phyloP scores from a whole-genome alignment of 2,113 vertebrate genomes.

The Marcusenius ussheri region DNA sequence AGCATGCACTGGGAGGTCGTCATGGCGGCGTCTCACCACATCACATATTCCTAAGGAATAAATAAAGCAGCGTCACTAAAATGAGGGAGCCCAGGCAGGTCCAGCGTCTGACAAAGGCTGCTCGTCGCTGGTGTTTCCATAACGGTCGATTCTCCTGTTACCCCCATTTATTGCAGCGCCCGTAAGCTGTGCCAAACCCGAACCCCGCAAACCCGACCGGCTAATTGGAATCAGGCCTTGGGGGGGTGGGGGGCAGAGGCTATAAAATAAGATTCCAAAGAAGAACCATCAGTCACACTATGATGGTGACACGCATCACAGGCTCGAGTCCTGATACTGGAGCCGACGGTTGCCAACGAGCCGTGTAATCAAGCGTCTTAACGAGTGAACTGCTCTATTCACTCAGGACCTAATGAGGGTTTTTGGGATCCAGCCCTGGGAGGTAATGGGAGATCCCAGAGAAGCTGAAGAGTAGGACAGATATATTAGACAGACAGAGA shows the following conservation, averaged over 20 bases:
- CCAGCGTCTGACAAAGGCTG: not conserved
- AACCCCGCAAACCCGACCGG: not conserved
- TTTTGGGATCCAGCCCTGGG: not conserved
- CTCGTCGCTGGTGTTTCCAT: not conserved
- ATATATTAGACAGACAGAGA: not conserved
- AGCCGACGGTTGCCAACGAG: not conserved
- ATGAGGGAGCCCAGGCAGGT: not conserved
- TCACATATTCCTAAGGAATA: not conserved
- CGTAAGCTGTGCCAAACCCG: not conserved
- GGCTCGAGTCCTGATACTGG: not conserved
- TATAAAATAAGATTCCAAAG: slow-evolving; percentile 6
- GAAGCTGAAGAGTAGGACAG: not conserved
- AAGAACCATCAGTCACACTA: not conserved
- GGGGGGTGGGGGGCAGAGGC: not conserved
- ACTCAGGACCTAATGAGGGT: not conserved
- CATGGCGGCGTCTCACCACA: not conserved
- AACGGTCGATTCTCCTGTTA: not conserved
- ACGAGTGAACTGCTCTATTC: not conserved
- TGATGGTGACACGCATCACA: not conserved
- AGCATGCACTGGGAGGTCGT: not conserved
- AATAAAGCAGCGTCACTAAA: not conserved
- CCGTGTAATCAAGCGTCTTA: not conserved
- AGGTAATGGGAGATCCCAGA: not conserved
- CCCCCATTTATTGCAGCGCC: not conserved
- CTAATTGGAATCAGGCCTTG: not conserved